A percentile compares a stretch with the other conserved stretches of the same genome.
phyloP scores from a whole-genome alignment of 2,888 invertebrate genomes.

The Bombylius major region DNA sequence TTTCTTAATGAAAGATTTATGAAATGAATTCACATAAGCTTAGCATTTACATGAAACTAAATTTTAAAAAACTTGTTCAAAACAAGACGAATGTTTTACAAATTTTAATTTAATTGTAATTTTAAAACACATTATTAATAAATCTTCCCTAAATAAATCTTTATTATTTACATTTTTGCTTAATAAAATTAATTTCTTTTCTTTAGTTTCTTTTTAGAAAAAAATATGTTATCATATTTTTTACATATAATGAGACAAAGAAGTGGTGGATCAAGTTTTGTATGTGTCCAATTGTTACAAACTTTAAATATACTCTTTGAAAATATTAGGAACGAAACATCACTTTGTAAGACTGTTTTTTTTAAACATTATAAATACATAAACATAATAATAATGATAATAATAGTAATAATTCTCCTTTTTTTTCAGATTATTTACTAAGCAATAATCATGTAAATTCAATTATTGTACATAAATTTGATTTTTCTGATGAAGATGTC shows the following conservation, averaged over 20 bases:
- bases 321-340: slow-evolving; percentile 97
- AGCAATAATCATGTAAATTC: slow-evolving; percentile 99
- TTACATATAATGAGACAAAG: slow-evolving; percentile 94
- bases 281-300: slow-evolving; percentile 95
- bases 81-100: no score
- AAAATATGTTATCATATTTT: slow-evolving; percentile 98
- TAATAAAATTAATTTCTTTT: slow-evolving; percentile 2
- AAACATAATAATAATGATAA: no score
- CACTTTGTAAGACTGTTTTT: slow-evolving; percentile 69
- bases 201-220: slow-evolving; percentile 94
- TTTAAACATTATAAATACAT: no score
- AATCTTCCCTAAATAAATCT: neutral
- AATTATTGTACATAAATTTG: slow-evolving; percentile 98
- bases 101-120: no score
- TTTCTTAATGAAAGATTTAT: no score
- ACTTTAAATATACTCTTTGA: slow-evolving; percentile 98
- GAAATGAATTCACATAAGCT: no score
- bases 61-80: no score
- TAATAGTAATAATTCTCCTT: neutral
- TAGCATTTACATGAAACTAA: no score
- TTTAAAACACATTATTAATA: neutral
- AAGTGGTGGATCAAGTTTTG: slow-evolving; percentile 83
- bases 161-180: neutral
- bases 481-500: slow-evolving; percentile 98
- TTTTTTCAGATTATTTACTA: slow-evolving; percentile 82